These are phyloP conservation scores for Arrhamphus sclerolepis DNA, from an alignment of 2,797 vertebrate genomes.

Conservation along the genomic window DNA sequence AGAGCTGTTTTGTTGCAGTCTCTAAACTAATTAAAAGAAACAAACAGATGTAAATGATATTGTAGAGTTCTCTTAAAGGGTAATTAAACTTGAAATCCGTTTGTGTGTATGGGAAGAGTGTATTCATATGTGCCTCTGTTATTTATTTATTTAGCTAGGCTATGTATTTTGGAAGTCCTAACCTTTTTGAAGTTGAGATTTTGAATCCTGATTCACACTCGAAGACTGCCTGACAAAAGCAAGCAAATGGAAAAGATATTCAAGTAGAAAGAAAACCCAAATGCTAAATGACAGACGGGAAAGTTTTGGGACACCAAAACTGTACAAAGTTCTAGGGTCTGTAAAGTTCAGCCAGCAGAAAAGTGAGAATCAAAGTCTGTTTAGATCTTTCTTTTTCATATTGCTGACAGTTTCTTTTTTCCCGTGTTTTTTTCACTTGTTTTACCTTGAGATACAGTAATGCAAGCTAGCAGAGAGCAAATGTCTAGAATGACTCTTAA, in stretches of 20 bases:
- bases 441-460: constrained; percentile 41
- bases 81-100: constrained; percentile 13
- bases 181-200: no score
- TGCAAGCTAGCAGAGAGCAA: constrained; percentile 8
- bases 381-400: constrained; percentile 3
- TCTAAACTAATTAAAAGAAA: constrained; percentile 41
- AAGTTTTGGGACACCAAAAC: constrained; percentile 6
- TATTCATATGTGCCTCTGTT: constrained; percentile 7
- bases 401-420: constrained; percentile 3
- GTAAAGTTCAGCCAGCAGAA: constrained; percentile 9
- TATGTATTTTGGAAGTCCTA: background rate
- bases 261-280: constrained; percentile 3
- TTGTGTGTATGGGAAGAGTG: background rate
- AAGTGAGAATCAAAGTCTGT: background rate
- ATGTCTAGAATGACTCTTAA: constrained; percentile 50
- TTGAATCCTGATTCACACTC: background rate
- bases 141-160: no score
- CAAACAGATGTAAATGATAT: constrained; percentile 27
- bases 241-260: constrained; percentile 2
- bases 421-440: constrained; percentile 10
- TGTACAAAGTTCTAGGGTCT: background rate
- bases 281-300: constrained; percentile 18
- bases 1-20: constrained; percentile 24
- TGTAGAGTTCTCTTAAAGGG: constrained; percentile 1
- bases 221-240: background rate